Evolutionary conservation across 1,140 invertebrate genomes (phyloP).

Genomic region (Nautilus pompilius): DNA sequence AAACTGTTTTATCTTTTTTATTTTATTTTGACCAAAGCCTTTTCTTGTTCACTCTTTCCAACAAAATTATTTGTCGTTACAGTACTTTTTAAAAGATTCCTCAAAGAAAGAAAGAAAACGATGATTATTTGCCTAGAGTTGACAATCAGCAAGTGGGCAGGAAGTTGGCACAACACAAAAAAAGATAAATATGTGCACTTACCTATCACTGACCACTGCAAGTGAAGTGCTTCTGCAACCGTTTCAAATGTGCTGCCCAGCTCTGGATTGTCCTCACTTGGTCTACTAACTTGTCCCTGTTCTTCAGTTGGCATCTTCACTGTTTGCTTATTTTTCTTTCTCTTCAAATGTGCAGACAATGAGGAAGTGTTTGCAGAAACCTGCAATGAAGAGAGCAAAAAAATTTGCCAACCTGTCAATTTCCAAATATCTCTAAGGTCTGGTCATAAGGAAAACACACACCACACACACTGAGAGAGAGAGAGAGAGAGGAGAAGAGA

Average conservation of each 20-base stretch:
- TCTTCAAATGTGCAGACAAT: background rate
- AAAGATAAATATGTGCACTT: too few relatives aligned
- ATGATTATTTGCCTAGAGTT: too few relatives aligned
- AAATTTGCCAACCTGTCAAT: background rate
- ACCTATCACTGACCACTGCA: constrained; percentile 50
- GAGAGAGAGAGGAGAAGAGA: background rate
- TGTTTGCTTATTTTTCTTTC: background rate
- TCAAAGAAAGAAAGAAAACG: too few relatives aligned
- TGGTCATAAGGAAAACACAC: background rate
- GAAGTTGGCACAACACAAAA: background rate
- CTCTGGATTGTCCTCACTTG: background rate
- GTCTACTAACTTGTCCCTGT: background rate
- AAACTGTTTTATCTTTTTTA: too few relatives aligned
- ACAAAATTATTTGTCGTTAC: too few relatives aligned
- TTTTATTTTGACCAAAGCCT: too few relatives aligned
- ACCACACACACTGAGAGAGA: background rate
- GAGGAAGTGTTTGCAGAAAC: background rate
- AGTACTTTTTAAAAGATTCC: too few relatives aligned
- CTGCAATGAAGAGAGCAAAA: background rate
- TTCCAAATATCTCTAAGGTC: background rate
- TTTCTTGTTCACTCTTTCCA: too few relatives aligned
- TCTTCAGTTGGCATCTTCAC: too few relatives aligned
- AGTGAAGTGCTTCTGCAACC: constrained; percentile 44
- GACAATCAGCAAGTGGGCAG: background rate
- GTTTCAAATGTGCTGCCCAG: constrained; percentile 37